Evolutionary conservation across 2,113 vertebrate genomes (phyloP).

Genomic region (Oriolus oriolus): DNA sequence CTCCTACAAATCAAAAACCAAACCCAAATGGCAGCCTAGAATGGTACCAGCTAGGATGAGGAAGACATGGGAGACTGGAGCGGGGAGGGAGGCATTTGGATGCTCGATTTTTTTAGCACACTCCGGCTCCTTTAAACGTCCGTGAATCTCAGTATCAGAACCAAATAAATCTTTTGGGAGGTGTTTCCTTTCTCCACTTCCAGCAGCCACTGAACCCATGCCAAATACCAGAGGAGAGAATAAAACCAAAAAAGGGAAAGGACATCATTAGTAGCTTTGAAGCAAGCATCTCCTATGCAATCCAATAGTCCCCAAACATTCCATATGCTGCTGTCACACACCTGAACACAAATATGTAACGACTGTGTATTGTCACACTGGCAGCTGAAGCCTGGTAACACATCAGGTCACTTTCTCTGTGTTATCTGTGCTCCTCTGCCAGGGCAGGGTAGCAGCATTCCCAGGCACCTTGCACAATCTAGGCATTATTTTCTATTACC

Average conservation of each 20-base stretch:
- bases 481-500: background rate
- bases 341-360: background rate
- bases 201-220: background rate
- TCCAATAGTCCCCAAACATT: background rate
- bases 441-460: background rate
- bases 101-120: background rate
- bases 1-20: background rate
- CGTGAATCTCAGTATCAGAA: background rate
- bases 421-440: background rate
- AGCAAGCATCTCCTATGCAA: background rate
- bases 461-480: background rate
- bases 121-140: background rate
- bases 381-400: background rate
- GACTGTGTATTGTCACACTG: background rate
- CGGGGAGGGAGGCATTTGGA: background rate
- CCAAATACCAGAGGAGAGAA: background rate
- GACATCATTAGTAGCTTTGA: background rate
- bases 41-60: background rate
- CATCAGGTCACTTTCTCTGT: background rate
- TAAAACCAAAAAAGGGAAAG: background rate
- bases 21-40: background rate
- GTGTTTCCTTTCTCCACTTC: constrained; percentile 3
- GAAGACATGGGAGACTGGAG: background rate
- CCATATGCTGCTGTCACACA: background rate
- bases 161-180: background rate